Conservation (phyloP, 1,140 invertebrate species). For the Pararge aegeria region DNA sequence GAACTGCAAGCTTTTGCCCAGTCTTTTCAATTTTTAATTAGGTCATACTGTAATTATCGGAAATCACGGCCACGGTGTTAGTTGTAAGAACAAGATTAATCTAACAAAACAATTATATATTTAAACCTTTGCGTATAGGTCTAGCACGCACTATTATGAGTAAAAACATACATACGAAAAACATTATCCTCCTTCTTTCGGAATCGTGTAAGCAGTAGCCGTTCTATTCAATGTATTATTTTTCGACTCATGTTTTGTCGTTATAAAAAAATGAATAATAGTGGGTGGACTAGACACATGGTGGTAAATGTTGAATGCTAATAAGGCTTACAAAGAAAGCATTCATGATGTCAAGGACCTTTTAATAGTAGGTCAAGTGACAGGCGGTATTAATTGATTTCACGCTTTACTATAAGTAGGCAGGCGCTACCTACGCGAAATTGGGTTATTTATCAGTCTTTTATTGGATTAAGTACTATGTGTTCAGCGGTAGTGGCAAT, state of each 20-base stretch:
- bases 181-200: too few relatives aligned
- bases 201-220: too few relatives aligned
- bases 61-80: too few relatives aligned
- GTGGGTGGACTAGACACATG: slow-evolving; percentile 21
- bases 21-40: too few relatives aligned
- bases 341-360: slow-evolving; percentile 23
- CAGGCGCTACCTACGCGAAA: background rate
- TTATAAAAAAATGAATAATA: slow-evolving; percentile 13
- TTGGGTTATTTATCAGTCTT: background rate
- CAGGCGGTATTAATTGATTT: slow-evolving; percentile 20
- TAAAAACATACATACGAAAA: too few relatives aligned
- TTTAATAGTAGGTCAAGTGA: slow-evolving; percentile 23
- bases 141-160: too few relatives aligned
- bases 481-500: too few relatives aligned
- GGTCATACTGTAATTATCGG: too few relatives aligned
- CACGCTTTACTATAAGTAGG: background rate
- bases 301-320: slow-evolving; percentile 18
- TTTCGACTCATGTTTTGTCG: background rate
- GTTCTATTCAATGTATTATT: background rate
- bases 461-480: background rate
- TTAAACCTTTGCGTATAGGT: too few relatives aligned
- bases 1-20: too few relatives aligned
- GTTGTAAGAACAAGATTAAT: too few relatives aligned
- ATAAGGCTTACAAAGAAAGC: slow-evolving; percentile 19
- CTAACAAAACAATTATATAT: too few relatives aligned